A percentile compares a stretch with the other conserved stretches of the same genome.
These are phyloP conservation scores for Taenioides sp. DNA, from an alignment of 2,797 vertebrate species.

Conservation along the genomic window DNA sequence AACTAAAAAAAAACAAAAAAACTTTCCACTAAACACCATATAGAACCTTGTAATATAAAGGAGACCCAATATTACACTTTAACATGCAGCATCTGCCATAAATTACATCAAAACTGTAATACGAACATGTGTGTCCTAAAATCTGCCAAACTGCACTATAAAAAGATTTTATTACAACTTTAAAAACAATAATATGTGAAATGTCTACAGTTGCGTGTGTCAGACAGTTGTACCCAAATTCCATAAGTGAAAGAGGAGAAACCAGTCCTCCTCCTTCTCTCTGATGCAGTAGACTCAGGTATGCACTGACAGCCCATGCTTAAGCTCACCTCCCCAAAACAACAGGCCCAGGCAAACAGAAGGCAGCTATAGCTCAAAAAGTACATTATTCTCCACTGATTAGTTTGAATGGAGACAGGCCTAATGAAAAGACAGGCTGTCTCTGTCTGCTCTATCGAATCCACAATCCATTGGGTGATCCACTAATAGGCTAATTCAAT, in stretches of 20 bases:
- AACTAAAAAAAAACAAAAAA: no score
- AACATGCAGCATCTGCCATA: no score
- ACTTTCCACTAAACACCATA: no score
- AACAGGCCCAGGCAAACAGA: background rate
- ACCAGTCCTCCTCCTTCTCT: constrained; percentile 42
- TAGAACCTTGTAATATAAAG: no score
- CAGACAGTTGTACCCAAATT: constrained; percentile 16
- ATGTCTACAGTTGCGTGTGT: background rate
- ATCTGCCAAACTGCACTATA: no score
- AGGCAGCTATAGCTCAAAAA: constrained; percentile 10
- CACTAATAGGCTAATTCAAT: constrained; percentile 5
- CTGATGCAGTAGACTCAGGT: constrained; percentile 8
- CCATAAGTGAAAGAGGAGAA: constrained; percentile 49
- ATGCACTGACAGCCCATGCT: constrained; percentile 20
- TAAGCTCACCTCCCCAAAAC: constrained; percentile 15
- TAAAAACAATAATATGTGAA: background rate
- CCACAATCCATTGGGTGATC: background rate
- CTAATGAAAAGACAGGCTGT: constrained; percentile 8
- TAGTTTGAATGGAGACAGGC: constrained; percentile 2
- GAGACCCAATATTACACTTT: no score
- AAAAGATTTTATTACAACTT: no score
- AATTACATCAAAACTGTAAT: no score
- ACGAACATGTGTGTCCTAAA: no score
- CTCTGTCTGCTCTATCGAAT: background rate
- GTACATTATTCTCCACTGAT: background rate